Percentiles rank a stretch among this genome's conserved stretches.
These are phyloP conservation scores for Dromius quadrimaculatus DNA, from an alignment of 2,888 invertebrate species.

Conservation along the genomic window DNA sequence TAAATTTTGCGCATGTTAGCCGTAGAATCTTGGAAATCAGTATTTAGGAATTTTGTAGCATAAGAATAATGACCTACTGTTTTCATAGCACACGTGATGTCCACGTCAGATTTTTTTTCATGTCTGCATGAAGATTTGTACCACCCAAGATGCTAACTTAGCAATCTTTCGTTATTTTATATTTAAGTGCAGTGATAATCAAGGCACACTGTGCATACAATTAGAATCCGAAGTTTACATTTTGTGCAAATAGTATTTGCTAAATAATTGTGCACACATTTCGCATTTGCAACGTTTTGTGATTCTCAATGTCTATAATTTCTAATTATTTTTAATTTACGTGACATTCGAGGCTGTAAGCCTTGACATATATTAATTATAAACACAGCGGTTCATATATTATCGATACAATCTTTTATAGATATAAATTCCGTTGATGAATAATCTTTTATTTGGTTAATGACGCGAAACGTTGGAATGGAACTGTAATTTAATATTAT, in stretches of 20 bases:
- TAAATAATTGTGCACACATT: conserved; percentile 32
- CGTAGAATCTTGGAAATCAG: too few species aligned
- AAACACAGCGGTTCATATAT: conserved; percentile 37
- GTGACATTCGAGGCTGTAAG: conserved; percentile 27
- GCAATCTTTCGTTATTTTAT: too few species aligned
- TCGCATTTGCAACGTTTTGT: conserved; percentile 22
- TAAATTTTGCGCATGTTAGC: too few species aligned
- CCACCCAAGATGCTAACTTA: too few species aligned
- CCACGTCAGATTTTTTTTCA: too few species aligned
- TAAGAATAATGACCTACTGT: too few species aligned
- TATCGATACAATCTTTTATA: conserved; percentile 45
- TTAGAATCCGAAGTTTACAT: conserved; percentile 14
- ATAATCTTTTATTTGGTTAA: conserved; percentile 41
- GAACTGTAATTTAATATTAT: conserved; percentile 10
- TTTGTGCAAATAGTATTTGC: conserved; percentile 7
- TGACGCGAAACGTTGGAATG: conserved; percentile 26
- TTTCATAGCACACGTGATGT: too few species aligned
- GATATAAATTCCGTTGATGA: conserved; percentile 25
- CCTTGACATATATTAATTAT: conserved; percentile 51
- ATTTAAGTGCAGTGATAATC: too few species aligned
- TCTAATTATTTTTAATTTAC: conserved; percentile 52
- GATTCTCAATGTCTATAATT: conserved; percentile 36
- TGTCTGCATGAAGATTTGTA: too few species aligned
- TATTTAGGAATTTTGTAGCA: too few species aligned
- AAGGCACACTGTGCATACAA: background rate